Evolutionary conservation across 2,888 invertebrate genomes (phyloP), one percentile per base, ranked within the genome.

Genomic region (Cremastobaeus sp.): DNA sequence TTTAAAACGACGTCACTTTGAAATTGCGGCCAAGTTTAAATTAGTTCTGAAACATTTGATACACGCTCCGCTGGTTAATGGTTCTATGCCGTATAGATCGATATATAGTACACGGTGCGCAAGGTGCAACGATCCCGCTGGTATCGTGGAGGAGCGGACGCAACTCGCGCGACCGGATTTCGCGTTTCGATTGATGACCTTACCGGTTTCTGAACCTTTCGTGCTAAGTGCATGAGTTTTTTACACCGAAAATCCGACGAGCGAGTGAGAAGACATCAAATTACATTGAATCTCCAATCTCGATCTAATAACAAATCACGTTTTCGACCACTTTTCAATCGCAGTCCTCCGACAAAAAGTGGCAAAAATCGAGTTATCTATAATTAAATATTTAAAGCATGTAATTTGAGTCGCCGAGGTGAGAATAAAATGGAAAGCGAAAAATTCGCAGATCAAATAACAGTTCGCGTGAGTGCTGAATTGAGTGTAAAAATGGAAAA

Each of bases 41-140:
- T 85, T 85, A 85, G 84, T 85, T 85, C 78, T 81, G 79, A 81
- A 85, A 84, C 84, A 82, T 83, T 84, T 82, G 83, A 78, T 76
- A 76, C 81, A 79, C 81, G 79, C 79, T 76, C 65, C 65, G 60
- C 68, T 76, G 73, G 77, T 78, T 79, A 79, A 82, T 79, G 81
- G 79, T 77, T 78, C 77, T 76, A 60, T 69, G 43, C 12, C 60
- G 71, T 74, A 62, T 68, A 78, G 80, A 79, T 83, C 82, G 77
- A 80, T 80, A 76, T 76, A 72, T 72, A 76, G 64, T 41, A 62
- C 70, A 55, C 74, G 60, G 54, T 70, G 70, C 69, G 66, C 62
- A 74, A 74, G 64, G 71, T 64, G 75, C 66, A 75, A 48, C 62
- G 70, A 72, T 70, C 64, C 68, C 65, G 45, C 66, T 52, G 48